phyloP scores from a whole-genome alignment of 2,797 vertebrate genomes.

The Malacoraja senta region DNA sequence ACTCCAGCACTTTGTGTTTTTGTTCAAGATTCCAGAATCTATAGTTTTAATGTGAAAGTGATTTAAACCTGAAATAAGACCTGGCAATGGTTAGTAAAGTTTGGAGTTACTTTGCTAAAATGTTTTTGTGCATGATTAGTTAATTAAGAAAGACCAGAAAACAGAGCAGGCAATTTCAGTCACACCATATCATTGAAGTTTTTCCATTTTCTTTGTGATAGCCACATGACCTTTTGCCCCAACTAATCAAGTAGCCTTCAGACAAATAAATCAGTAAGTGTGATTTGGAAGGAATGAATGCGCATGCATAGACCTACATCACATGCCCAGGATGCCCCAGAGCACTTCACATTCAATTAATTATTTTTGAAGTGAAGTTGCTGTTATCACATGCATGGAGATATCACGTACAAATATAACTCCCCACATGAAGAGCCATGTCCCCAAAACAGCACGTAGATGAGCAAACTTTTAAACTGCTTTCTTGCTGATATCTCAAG shows the following conservation, averaged over 20 bases:
- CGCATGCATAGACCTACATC: not conserved
- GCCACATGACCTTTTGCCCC: not conserved
- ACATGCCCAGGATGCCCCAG: not conserved
- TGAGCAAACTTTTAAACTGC: not conserved
- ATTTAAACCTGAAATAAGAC: not conserved
- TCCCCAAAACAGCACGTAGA: not conserved
- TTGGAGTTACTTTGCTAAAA: not conserved
- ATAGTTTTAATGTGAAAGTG: not conserved
- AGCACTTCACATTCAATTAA: conserved; percentile 11
- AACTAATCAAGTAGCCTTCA: not conserved
- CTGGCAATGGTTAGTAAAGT: not conserved
- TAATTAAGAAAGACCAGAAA: not conserved
- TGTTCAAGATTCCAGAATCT: too few species aligned
- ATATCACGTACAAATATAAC: not conserved
- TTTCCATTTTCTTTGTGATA: not conserved
- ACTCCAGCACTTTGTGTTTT: too few species aligned
- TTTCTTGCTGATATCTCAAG: not conserved
- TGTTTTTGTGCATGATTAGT: not conserved
- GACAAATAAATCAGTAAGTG: not conserved
- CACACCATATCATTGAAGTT: not conserved
- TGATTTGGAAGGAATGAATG: not conserved
- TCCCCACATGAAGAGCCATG: not conserved
- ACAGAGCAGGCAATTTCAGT: not conserved
- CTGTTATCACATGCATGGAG: not conserved
- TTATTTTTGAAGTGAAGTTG: not conserved